Evolutionary conservation across 1,140 invertebrate species (phyloP).

Genomic region (Dryas iulia): DNA sequence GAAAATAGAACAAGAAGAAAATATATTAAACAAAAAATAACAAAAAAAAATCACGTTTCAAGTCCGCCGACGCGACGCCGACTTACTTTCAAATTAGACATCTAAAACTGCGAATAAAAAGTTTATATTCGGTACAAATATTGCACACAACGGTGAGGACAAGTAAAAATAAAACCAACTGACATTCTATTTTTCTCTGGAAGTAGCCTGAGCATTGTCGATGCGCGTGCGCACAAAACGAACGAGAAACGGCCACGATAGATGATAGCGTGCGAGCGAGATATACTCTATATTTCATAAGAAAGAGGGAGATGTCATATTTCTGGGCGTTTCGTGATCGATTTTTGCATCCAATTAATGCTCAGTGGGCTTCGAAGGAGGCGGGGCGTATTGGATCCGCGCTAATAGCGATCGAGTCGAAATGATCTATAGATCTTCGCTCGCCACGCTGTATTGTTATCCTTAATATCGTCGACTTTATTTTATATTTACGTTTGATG

Average conservation of each 20-base stretch:
- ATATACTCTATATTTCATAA: constrained; percentile 25
- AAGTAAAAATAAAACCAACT: constrained; percentile 61
- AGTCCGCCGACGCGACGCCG: constrained; percentile 37
- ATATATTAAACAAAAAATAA: neutral
- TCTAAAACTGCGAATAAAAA: constrained; percentile 63
- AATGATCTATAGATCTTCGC: constrained; percentile 76
- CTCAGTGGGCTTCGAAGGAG: constrained; percentile 72
- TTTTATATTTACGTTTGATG: constrained; percentile 63
- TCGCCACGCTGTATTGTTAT: constrained; percentile 69
- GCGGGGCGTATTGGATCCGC: constrained; percentile 61
- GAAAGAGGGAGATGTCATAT: constrained; percentile 42
- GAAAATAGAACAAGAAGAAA: constrained; percentile 6
- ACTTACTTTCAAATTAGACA: constrained; percentile 69
- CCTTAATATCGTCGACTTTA: constrained; percentile 68
- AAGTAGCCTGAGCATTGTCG: constrained; percentile 64
- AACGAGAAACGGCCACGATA: constrained; percentile 43
- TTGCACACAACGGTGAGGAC: constrained; percentile 67
- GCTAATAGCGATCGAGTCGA: constrained; percentile 72
- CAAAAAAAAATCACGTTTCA: constrained; percentile 40
- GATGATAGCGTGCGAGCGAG: constrained; percentile 33
- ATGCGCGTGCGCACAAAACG: constrained; percentile 65
- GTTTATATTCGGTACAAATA: constrained; percentile 71
- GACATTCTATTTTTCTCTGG: constrained; percentile 73
- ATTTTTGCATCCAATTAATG: constrained; percentile 73
- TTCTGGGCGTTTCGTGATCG: constrained; percentile 64